phyloP scores from a whole-genome alignment of 2,797 vertebrate genomes.

The Sebastes alutus region DNA sequence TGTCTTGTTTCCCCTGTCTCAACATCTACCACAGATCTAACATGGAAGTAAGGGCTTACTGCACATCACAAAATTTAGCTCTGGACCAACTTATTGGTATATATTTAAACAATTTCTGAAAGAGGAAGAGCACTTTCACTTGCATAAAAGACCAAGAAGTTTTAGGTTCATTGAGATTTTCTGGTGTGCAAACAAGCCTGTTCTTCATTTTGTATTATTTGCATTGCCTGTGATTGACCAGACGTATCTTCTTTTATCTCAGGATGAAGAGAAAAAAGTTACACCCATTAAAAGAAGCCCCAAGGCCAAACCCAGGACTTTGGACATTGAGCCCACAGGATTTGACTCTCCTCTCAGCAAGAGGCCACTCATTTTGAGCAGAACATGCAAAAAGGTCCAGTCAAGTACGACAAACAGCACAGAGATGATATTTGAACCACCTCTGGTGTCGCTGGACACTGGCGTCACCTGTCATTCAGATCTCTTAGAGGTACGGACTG shows the following conservation, averaged over 20 bases:
- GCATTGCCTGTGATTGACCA: not conserved
- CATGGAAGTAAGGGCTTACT: not conserved
- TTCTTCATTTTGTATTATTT: not conserved
- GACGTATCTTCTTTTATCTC: not conserved
- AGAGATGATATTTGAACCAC: slow-evolving; percentile 2
- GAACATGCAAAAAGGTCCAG: not conserved
- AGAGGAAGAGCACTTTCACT: not conserved
- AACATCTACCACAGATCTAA: not conserved
- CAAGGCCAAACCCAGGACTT: slow-evolving; percentile 49
- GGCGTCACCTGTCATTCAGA: not conserved
- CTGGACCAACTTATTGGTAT: not conserved
- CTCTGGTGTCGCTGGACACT: not conserved
- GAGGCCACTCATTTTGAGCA: slow-evolving; percentile 67
- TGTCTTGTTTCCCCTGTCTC: not conserved
- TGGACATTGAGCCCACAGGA: slow-evolving; percentile 48
- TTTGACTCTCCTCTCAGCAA: slow-evolving; percentile 58
- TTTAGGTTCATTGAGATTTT: not conserved
- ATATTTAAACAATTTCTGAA: not conserved
- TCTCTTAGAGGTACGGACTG: slow-evolving; percentile 9
- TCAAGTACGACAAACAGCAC: not conserved
- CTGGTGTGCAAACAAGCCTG: not conserved
- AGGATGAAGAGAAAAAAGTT: slow-evolving; percentile 62
- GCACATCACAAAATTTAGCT: not conserved
- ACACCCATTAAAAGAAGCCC: slow-evolving; percentile 52
- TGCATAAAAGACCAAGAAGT: not conserved